phyloP scores from a whole-genome alignment of 2,797 vertebrate genomes.

The Pseudocheirus occidentalis region DNA sequence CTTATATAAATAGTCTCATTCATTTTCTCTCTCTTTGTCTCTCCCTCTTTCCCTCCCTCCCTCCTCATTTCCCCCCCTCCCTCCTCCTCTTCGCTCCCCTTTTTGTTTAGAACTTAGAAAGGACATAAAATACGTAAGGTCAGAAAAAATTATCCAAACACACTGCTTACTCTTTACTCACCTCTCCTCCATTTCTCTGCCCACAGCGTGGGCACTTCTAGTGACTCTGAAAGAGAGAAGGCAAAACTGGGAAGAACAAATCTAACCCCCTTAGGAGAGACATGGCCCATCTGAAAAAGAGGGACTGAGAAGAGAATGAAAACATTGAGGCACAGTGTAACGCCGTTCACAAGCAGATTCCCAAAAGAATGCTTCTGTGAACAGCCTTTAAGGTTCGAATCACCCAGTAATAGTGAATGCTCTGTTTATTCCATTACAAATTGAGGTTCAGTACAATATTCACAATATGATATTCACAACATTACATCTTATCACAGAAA shows the following conservation, averaged over 20 bases:
- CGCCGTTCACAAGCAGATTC: too few relatives aligned
- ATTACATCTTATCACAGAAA: too few relatives aligned
- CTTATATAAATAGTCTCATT: too few relatives aligned
- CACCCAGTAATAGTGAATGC: too few relatives aligned
- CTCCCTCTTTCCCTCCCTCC: neutral
- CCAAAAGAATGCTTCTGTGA: too few relatives aligned
- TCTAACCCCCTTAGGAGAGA: neutral
- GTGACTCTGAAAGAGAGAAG: neutral
- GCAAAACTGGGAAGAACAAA: neutral
- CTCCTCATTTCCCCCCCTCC: neutral
- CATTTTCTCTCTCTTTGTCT: neutral
- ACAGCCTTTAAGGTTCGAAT: too few relatives aligned
- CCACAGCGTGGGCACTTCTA: neutral
- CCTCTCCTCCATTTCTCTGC: neutral
- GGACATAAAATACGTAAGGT: neutral
- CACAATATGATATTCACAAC: too few relatives aligned
- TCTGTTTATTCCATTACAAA: too few relatives aligned
- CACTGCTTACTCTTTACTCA: neutral
- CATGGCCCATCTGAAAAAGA: neutral
- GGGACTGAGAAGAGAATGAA: neutral
- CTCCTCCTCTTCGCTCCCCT: neutral
- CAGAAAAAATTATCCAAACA: neutral
- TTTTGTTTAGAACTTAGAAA: neutral
- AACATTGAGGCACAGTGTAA: neutral
- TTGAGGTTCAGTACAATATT: too few relatives aligned